Evolutionary conservation across 92 coral and sea anemone genomes (phyloP), one percentile per base, ranked within the genome.

Genomic region (Montipora capitata): DNA sequence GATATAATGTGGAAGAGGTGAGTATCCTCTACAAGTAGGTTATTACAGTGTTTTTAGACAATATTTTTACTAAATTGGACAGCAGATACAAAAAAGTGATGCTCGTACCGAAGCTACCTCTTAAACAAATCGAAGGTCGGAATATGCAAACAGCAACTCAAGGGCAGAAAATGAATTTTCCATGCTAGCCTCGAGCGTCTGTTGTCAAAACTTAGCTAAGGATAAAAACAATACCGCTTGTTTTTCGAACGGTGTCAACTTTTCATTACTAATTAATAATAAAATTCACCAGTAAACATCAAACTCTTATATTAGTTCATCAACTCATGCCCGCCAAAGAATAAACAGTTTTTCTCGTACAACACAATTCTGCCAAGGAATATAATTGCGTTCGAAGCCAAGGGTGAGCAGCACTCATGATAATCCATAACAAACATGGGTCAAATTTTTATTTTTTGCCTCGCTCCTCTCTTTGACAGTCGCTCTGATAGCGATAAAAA

Each of bases 341-440:
- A 62, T 15, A 15, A 62, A 15, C 67, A 62, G 4, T 62, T n/a
- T 62, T 17, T 58, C 67, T 15, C n/a, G 67, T 14, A 62, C 67
- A 62, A 62, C 67, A 62, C 67, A 62, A 62, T 8, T 62, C 67
- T 15, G 8, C 67, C n/a, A 62, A 62, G 67, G 27, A 62, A 62
- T 7, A 62, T 62, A 62, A 62, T 27, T 62, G 67, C 27, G 35
- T 62, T 62, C 67, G 67, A 62, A 62, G 67, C 67, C 39, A 62
- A 15, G 38, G 5, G 67, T 14, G 67, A 62, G 27, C 67, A 58
- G 64, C n/a, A 27, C 35, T 27, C 35, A 27, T 27, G 35, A 58
- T 58, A 11, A 58, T 58, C 20, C 64, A 58, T 58, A 58, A 58
- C 64, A 58, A 58, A 58, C 64, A 58, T 11, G 64, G 64, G 64